Evolutionary conservation across 2,888 invertebrate genomes (phyloP), one percentile per base, ranked within the genome.

Genomic region (Oscheius myriophilus): DNA sequence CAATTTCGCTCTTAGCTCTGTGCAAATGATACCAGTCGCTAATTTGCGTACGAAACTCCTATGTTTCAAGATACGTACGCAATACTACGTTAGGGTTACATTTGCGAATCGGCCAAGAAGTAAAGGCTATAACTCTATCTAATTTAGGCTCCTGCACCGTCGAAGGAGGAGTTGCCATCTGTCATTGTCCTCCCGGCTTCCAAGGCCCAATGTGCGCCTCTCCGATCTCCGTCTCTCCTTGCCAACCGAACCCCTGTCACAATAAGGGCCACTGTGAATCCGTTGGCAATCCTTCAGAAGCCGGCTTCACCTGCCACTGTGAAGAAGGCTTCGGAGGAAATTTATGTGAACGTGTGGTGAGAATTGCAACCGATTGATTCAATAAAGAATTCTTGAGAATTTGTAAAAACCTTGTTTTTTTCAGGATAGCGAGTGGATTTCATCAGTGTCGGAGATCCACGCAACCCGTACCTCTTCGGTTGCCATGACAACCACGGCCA

Each of bases 241-340:
- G 68, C 45, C 43, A 41, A 9, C 63, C 68, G 0, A 68, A 68
- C 54, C 68, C 68, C 6, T 68, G 68, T 41, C 49, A 53, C 23
- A 68, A 68, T 25, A 42, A 49, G 6, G 68, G 68, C 16, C n/a
- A 18, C 6, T 68, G 68, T 41, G 51, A 63, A 16, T n/a, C 68
- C 11, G 68, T 54, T 21, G 63, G 63, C 54, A 61, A 67, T 53
- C 67, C 67, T 1, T 46, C 61, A 14, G 67, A 67, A 67, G 57
- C 39, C n/a, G 67, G 67, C n/a, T 67, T 67, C 41, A n/a, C 49
- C 54, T 80, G 80, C 26, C 70, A 77, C 18, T 83, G 83, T 64
- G 57, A 65, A 21, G 26, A 18, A 41, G 72, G 74, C 0, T 82
- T 72, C 58, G 66, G 54, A 14, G 83, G 83, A n/a, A 62, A 69